Evolutionary conservation across 2,888 invertebrate species (phyloP).

Genomic region (Cremastinae sp.): DNA sequence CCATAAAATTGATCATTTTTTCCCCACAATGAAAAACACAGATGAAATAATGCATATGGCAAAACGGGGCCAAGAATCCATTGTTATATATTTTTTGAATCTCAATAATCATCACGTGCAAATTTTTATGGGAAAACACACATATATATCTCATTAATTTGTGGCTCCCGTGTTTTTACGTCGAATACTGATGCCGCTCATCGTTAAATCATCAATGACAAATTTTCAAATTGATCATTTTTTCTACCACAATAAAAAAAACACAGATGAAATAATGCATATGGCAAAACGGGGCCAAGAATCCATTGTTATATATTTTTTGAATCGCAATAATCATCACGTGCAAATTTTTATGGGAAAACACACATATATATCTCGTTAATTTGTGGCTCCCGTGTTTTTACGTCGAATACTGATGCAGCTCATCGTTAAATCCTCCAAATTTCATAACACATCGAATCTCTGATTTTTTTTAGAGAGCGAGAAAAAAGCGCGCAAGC

Average conservation of each 20-base stretch:
- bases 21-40: not conserved
- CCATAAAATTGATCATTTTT: not conserved
- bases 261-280: not conserved
- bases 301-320: not conserved
- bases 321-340: no score
- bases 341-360: no score
- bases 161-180: no score
- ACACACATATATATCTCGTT: no score
- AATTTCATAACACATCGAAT: not conserved
- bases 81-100: no score
- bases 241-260: not conserved
- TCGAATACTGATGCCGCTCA: no score
- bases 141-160: no score
- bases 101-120: no score
- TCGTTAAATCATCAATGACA: not conserved
- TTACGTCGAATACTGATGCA: no score
- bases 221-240: not conserved
- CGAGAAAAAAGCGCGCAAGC: constrained; percentile 19
- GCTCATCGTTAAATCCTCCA: not conserved
- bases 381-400: no score
- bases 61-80: not conserved
- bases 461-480: not conserved
- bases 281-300: not conserved
- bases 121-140: no score
- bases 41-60: not conserved